Evolutionary conservation across 2,888 invertebrate genomes (phyloP).

Genomic region (Tridacna crocea): DNA sequence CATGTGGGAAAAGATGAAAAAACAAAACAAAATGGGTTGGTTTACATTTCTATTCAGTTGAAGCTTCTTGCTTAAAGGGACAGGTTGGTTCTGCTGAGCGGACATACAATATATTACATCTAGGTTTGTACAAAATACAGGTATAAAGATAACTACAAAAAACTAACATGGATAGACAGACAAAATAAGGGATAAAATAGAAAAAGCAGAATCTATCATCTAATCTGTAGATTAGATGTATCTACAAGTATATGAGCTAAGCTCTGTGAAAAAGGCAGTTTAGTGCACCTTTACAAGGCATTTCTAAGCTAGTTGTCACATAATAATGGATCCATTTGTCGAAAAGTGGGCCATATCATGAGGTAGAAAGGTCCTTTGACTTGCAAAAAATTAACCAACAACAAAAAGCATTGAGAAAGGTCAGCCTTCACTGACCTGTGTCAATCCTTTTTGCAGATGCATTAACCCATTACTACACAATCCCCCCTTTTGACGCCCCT

Average conservation of each 20-base stretch:
- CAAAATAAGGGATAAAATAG: not conserved
- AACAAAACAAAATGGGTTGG: not conserved
- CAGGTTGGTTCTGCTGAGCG: slow-evolving; percentile 51
- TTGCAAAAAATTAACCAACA: too few species aligned
- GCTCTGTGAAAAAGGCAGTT: too few species aligned
- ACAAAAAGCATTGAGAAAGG: too few species aligned
- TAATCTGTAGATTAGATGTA: not conserved
- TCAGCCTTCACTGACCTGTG: too few species aligned
- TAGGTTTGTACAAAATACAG: slow-evolving; percentile 23
- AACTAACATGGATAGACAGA: not conserved
- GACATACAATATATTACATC: slow-evolving; percentile 19
- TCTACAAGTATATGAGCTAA: not conserved
- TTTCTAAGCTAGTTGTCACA: not conserved
- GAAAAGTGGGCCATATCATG: not conserved
- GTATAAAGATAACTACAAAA: slow-evolving; percentile 19
- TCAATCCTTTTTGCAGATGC: too few species aligned
- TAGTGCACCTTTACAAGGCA: too few species aligned
- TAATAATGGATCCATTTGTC: not conserved
- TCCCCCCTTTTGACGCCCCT: too few species aligned
- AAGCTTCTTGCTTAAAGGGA: slow-evolving; percentile 58
- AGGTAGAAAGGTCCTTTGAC: too few species aligned
- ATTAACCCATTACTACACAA: too few species aligned
- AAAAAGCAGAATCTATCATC: not conserved
- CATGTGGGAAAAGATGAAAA: not conserved
- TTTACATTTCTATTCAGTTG: slow-evolving; percentile 50